Evolutionary conservation across 2,113 vertebrate genomes (phyloP), one percentile per base, ranked within the genome.

Genomic region (Cololabis saira): DNA sequence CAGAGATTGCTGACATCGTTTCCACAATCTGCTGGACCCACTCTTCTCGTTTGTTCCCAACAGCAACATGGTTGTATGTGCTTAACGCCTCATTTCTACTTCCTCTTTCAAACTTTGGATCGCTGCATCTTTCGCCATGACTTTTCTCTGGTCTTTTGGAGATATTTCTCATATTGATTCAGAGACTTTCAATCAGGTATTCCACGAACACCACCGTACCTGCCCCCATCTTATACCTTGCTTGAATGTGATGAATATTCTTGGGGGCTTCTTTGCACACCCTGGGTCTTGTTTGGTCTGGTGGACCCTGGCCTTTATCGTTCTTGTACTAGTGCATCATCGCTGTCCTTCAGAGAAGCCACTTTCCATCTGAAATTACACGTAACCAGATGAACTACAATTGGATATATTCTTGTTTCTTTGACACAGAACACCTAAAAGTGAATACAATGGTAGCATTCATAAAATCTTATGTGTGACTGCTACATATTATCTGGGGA

Each of bases 331-430:
- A 37, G 22, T 8, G 53, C 30, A 10, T 13, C 30, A 18, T n/a
- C 37, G 53, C n/a, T 40, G 17, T 55, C 17, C 5, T 55, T 40
- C 53, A 40, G n/a, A 11, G 24, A 8, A 10, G 27, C 17, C 12
- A 27, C 7, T 55, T 15, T 58, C 55, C 9, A 12, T 7, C 55
- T 37, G 33, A 69, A 41, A 83, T 75, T 64, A 48, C 48, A 4
- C 50, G 63, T 71, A 67, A 80, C 74, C 60, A 65, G 73, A 67
- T 74, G 48, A 67, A 54, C 71, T 64, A 65, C 68, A 74, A 82
- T 80, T 51, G 21, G 56, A 53, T 9, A 21, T 72, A 62, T 37
- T 37, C 33, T 37, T 37, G 33, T 62, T 69, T 69, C 55, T 74
- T 21, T 77, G 54, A 73, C 66, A 80, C 8, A 51, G 57, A 71